Conservation (phyloP, 1,140 invertebrate genomes). For the Ephestia elutella region DNA sequence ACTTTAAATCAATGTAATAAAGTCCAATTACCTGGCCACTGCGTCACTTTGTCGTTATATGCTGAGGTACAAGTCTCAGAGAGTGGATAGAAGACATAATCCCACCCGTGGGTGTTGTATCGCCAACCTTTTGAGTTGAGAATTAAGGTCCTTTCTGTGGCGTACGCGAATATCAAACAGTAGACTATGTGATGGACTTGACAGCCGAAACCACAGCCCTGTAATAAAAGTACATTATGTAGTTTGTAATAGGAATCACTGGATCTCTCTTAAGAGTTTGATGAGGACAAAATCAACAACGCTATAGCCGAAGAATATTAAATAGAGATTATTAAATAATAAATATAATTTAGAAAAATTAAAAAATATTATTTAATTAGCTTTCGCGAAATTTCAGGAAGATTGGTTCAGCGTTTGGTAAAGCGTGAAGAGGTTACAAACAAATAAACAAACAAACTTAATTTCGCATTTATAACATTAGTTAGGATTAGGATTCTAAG, state of each 20-base stretch:
- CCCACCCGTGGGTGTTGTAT: slow-evolving; percentile 95
- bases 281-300: too few species aligned
- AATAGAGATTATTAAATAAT: too few species aligned
- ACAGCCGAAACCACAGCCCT: slow-evolving; percentile 96
- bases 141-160: slow-evolving; percentile 94
- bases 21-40: slow-evolving; percentile 54
- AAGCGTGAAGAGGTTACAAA: too few species aligned
- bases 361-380: too few species aligned
- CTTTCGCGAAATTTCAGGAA: too few species aligned
- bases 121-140: slow-evolving; percentile 96
- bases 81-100: slow-evolving; percentile 94
- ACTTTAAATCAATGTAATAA: not conserved
- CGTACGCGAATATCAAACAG: slow-evolving; percentile 97
- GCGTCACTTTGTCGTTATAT: slow-evolving; percentile 71
- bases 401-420: too few species aligned
- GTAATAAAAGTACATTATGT: slow-evolving; percentile 4
- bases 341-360: too few species aligned
- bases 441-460: too few species aligned
- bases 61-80: slow-evolving; percentile 88
- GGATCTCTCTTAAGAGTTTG: too few species aligned
- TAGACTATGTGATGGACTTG: slow-evolving; percentile 98
- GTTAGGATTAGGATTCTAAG: too few species aligned
- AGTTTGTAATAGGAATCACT: not conserved
- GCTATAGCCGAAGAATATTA: too few species aligned
- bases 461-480: too few species aligned